Evolutionary conservation across 2,113 vertebrate species (phyloP).

Genomic region (Phylloscopus trochiloides): DNA sequence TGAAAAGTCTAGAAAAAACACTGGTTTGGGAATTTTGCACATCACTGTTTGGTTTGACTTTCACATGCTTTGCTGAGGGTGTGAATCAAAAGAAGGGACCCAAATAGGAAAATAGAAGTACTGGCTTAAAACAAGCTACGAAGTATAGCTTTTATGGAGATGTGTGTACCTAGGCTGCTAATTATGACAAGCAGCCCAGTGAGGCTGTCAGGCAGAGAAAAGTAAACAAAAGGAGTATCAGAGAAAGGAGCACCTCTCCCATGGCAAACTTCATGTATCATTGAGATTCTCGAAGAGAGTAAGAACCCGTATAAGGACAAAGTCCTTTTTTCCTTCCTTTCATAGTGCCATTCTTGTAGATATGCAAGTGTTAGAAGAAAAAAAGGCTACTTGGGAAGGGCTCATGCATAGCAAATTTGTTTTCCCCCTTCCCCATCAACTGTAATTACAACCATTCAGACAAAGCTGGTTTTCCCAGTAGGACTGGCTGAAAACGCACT

Average conservation of each 20-base stretch:
- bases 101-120: background rate
- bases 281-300: background rate
- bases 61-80: background rate
- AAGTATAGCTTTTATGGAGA: background rate
- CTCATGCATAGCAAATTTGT: slow-evolving; percentile 55
- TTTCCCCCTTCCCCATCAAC: slow-evolving; percentile 53
- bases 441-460: slow-evolving; percentile 61
- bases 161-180: background rate
- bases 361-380: background rate
- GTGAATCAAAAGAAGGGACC: background rate
- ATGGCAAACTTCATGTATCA: background rate
- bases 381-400: slow-evolving; percentile 48
- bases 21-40: background rate
- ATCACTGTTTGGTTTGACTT: background rate
- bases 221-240: slow-evolving; percentile 16
- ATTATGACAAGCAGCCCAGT: background rate
- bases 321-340: background rate
- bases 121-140: background rate
- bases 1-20: background rate
- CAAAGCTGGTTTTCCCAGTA: slow-evolving; percentile 69
- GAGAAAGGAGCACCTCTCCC: background rate
- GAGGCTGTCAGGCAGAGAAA: background rate
- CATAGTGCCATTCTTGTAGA: background rate
- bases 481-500: slow-evolving; percentile 35
- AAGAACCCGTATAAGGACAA: background rate